Base-by-base conservation (phyloP, 2,113 vertebrate genomes). In the Sinocyclocheilus anshuiensis region DNA sequence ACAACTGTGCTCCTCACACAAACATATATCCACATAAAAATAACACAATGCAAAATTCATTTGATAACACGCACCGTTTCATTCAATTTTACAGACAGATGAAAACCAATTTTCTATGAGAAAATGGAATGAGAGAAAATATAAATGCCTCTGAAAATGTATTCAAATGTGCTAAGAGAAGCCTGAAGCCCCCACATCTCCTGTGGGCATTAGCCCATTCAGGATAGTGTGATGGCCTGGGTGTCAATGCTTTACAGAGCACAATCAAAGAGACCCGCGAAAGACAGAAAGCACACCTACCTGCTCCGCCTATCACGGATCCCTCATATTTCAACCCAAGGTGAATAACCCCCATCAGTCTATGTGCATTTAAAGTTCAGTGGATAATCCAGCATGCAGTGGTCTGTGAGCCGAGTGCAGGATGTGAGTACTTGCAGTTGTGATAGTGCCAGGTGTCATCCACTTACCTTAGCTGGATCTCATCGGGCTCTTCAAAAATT, bases 201-300 rank as follows among this genome's bases (percentile, higher is more conserved):
- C 57, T 65, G 74, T 76, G 67, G 75, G 63, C 78, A 86, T 79
- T 45, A 85, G 50, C 61, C 81, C 75, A 82, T 77, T 86, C 45
- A 86, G 77, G 80, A 88, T 81, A 88, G 71, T 67, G 42, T 42
- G 80, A 81, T 69, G 67, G 67, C 55, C 80, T 79, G 80, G 82
- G 81, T 77, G 63, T 86, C 71, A 77, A 77, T 83, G 84, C 67
- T 55, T 84, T 84, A 76, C 63, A 81, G 57, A 84, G 67, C 71
- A 83, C 59, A 42, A 79, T 61, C 77, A 80, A 76, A 61, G 26
- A 63, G 75, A 76, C 65, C 76, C 7, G 81, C 63, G 29, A 88
- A 86, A 86, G 55, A 87, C 65, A 80, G 75, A 90, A 89, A 90
- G 76, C 86, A 81, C 87, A 90, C 91, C 83, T 88, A 90, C 91